phyloP scores from a whole-genome alignment of 2,797 vertebrate genomes.

The Muscicapa striata region DNA sequence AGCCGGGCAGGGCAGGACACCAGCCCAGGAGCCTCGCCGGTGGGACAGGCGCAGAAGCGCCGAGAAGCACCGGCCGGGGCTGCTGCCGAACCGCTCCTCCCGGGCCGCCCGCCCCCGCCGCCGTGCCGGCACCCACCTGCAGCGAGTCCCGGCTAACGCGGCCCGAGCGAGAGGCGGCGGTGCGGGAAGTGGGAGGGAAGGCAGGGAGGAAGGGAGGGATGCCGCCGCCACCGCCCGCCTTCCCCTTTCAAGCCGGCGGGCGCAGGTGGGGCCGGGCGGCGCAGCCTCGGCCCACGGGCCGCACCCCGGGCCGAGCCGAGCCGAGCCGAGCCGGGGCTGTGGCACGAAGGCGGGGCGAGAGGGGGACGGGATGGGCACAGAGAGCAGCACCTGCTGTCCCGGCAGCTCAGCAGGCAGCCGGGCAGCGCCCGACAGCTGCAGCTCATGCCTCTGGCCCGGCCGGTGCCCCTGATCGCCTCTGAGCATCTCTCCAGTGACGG shows the following conservation, averaged over 20 bases:
- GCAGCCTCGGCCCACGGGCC: not conserved
- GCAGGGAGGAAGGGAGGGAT: not conserved
- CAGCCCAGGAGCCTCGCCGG: not conserved
- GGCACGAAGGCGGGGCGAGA: not conserved
- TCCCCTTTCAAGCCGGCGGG: not conserved
- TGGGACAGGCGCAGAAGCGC: too few species aligned
- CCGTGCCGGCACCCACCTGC: not conserved
- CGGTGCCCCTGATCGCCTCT: fast-evolving
- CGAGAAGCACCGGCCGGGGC: not conserved
- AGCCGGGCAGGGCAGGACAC: not conserved
- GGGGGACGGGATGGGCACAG: too few species aligned
- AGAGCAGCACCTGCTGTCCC: not conserved
- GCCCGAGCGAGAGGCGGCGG: not conserved
- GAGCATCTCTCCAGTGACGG: not conserved
- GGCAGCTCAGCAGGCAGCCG: not conserved
- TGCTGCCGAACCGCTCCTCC: not conserved
- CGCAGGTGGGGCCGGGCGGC: not conserved
- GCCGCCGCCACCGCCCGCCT: not conserved
- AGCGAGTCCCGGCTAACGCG: not conserved
- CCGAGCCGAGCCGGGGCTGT: not conserved
- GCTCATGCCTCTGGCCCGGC: not conserved
- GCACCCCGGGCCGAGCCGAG: not conserved
- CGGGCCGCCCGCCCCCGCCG: not conserved
- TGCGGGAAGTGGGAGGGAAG: not conserved
- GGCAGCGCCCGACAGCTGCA: not conserved